Conservation (phyloP, 2,888 invertebrate genomes). For the Catocala fraxini region DNA sequence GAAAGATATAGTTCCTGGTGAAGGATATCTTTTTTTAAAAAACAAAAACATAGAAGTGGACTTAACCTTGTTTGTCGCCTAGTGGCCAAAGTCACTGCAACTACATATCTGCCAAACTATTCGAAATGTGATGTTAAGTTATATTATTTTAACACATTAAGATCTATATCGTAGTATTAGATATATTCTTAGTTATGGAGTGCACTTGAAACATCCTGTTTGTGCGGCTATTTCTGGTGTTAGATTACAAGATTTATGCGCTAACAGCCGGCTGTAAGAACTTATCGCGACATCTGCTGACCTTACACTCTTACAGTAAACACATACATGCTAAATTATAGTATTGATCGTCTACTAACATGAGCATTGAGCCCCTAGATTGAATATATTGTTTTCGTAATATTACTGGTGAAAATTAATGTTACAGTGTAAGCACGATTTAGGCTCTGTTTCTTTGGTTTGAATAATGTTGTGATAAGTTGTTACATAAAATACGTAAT, state of each 20-base stretch:
- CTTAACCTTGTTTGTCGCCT: too few relatives aligned
- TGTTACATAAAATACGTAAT: too few relatives aligned
- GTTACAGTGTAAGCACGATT: too few relatives aligned
- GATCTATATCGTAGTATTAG: conserved; percentile 8
- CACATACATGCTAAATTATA: conserved; percentile 18
- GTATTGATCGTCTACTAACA: neutral
- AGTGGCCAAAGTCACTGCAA: too few relatives aligned
- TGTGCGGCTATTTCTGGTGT: conserved; percentile 51
- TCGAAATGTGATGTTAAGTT: too few relatives aligned
- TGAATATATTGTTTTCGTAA: neutral
- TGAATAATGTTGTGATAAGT: too few relatives aligned
- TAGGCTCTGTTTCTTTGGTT: too few relatives aligned
- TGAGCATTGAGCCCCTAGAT: neutral
- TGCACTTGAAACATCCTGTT: conserved; percentile 60
- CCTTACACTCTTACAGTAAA: conserved; percentile 58
- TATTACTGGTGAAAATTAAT: too few relatives aligned
- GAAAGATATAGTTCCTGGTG: too few relatives aligned
- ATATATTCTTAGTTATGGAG: conserved; percentile 15
- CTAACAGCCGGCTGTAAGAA: conserved; percentile 55
- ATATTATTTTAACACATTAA: neutral
- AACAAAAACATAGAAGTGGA: too few relatives aligned
- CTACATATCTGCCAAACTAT: too few relatives aligned
- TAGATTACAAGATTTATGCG: conserved; percentile 75
- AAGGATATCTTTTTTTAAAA: too few relatives aligned
- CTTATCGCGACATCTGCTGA: conserved; percentile 67